Conservation (phyloP, 2,113 vertebrate species). For the Neopipo cinnamomea region DNA sequence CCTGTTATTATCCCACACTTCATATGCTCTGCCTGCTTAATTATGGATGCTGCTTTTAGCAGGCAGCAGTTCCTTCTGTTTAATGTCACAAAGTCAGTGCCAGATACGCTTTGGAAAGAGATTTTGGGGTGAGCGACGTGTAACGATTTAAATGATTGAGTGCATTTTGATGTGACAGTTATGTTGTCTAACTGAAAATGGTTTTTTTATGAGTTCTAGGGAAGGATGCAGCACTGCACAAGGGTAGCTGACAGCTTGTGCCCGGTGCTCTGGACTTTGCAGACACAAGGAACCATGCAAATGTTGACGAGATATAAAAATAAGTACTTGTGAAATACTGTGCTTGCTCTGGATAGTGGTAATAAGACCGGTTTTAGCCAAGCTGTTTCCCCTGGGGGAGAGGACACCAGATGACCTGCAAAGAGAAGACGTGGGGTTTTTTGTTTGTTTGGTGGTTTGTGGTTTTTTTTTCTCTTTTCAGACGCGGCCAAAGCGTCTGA, state of each 20-base stretch:
- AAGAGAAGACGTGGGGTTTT: not conserved
- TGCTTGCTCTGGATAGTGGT: not conserved
- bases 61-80: slow-evolving; percentile 5
- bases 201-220: not conserved
- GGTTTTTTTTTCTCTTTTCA: not conserved
- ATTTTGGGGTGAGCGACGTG: slow-evolving; percentile 14
- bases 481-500: not conserved
- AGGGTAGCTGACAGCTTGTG: not conserved
- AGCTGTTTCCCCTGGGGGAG: not conserved
- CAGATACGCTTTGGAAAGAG: not conserved
- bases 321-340: not conserved
- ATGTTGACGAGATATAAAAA: not conserved
- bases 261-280: not conserved
- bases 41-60: slow-evolving; percentile 31
- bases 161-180: slow-evolving; percentile 24
- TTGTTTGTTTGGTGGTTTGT: not conserved
- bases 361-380: not conserved
- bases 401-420: not conserved
- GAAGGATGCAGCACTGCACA: not conserved
- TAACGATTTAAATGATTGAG: not conserved
- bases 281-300: slow-evolving; percentile 5
- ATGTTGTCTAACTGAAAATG: not conserved
- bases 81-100: slow-evolving; percentile 1
- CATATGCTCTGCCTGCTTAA: slow-evolving; percentile 9
- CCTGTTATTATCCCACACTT: not conserved